Base-by-base conservation (phyloP, 2,113 vertebrate species). In the Tringa solitaria region DNA sequence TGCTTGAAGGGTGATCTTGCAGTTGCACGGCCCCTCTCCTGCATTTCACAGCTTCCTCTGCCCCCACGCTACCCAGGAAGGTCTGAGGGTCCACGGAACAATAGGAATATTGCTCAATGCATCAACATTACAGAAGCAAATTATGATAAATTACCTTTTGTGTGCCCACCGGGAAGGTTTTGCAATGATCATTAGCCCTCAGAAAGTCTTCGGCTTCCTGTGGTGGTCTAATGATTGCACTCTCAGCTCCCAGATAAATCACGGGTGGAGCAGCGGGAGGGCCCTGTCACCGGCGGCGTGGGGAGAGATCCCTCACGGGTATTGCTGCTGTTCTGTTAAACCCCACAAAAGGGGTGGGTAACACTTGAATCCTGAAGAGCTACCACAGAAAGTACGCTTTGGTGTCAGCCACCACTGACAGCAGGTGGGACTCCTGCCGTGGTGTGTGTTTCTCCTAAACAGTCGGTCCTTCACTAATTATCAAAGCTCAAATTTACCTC, bases 361-460 rank as follows among this genome's bases (percentile, higher is more conserved):
- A 11, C 32, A 0, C 8, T 26, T 23, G 63, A 28, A 32, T 59
- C 41, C 51, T n/a, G 67, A 35, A 75, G 48, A 64, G 0, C 35
- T 8, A 4, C n/a, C 46, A 0, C 1, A 3, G 5, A 2, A 19
- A 11, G n/a, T 10, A 0, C 48, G 6, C 26, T 10, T 48, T 0
- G 8, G 22, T 23, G 64, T 21, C 33, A 19, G 65, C 53, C 6
- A 6, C 37, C 7, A 1, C 0, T 17, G 33, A 5, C 57, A 45
- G 70, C 77, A 69, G 85, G 50, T 1, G 22, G 82, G 65, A 23
- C 53, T 51, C 45, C 16, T 4, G 4, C 35, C 3, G 37, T 1
- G 5, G 11, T 12, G n/a, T 1, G 63, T n/a, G 64, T 69, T 46
- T 53, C 81, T 46, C 41, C 16, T 51, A 30, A 30, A n/a, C 8